A percentile compares a stretch with the other conserved stretches of the same genome.
These are phyloP conservation scores for Bubalus kerabau DNA, from an alignment of 2,113 vertebrate species.

Conservation along the genomic window DNA sequence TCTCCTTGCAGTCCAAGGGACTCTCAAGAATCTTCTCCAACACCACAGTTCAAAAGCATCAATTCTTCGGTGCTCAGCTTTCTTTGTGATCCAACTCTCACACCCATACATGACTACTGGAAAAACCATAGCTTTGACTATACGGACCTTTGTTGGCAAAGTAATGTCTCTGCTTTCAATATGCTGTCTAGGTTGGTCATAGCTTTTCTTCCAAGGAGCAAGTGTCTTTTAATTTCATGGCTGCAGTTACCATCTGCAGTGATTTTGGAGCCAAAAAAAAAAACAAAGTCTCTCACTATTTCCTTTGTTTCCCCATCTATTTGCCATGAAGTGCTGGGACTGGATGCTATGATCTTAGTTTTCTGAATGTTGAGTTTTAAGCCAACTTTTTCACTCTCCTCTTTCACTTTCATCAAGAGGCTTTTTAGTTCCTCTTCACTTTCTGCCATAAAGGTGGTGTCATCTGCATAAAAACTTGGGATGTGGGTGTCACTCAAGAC, in stretches of 20 bases:
- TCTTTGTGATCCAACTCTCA: background rate
- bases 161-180: background rate
- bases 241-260: background rate
- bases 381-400: background rate
- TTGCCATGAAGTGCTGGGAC: background rate
- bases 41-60: background rate
- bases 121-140: background rate
- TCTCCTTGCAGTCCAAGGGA: background rate
- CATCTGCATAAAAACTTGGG: background rate
- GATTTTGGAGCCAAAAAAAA: background rate
- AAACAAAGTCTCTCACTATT: background rate
- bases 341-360: background rate
- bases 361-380: background rate
- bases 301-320: background rate
- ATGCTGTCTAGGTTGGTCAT: background rate
- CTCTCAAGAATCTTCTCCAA: background rate
- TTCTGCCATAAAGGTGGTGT: background rate
- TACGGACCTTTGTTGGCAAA: background rate
- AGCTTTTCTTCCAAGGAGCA: background rate
- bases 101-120: background rate
- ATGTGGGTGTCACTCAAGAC: background rate
- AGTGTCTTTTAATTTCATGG: background rate
- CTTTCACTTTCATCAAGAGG: background rate
- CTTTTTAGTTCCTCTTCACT: background rate
- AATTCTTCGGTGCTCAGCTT: background rate